phyloP scores from a whole-genome alignment of 2,888 invertebrate species.

The Stenolophus ochropezus region DNA sequence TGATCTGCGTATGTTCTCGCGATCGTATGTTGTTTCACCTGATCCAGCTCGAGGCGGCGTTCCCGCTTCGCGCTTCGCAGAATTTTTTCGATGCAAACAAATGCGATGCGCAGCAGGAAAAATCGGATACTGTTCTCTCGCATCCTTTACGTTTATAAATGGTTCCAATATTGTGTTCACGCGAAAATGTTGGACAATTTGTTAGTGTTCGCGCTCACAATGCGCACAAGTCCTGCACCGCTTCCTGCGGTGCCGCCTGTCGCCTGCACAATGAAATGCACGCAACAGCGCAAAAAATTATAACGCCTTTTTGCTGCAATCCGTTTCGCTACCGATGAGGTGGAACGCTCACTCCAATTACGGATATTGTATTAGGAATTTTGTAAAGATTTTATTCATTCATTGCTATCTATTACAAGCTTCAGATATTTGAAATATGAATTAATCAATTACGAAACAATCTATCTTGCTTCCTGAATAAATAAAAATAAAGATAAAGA shows the following conservation, averaged over 20 bases:
- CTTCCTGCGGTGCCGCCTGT: neutral
- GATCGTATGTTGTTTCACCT: slow-evolving; percentile 1
- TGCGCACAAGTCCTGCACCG: neutral
- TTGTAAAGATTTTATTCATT: neutral
- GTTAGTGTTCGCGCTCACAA: slow-evolving; percentile 35
- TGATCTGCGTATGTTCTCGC: neutral
- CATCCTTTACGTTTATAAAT: slow-evolving; percentile 42
- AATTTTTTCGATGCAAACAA: slow-evolving; percentile 38
- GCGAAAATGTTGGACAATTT: slow-evolving; percentile 42
- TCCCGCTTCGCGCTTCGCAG: slow-evolving; percentile 6
- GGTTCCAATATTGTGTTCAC: slow-evolving; percentile 45
- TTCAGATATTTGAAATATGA: too few species aligned
- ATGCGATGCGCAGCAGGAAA: slow-evolving; percentile 34
- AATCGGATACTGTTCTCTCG: slow-evolving; percentile 29
- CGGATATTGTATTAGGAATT: neutral
- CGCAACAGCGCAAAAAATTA: neutral
- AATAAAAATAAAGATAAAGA: too few species aligned
- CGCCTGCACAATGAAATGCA: neutral
- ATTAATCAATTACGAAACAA: too few species aligned
- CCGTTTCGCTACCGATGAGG: neutral
- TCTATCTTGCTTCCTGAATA: too few species aligned
- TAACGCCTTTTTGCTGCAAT: neutral
- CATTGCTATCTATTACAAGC: too few species aligned
- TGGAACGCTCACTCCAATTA: neutral
- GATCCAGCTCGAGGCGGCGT: neutral